A percentile compares a stretch with the other conserved stretches of the same genome.
Conservation (phyloP, 2,797 vertebrate genomes). For the Bufotes viridis region DNA sequence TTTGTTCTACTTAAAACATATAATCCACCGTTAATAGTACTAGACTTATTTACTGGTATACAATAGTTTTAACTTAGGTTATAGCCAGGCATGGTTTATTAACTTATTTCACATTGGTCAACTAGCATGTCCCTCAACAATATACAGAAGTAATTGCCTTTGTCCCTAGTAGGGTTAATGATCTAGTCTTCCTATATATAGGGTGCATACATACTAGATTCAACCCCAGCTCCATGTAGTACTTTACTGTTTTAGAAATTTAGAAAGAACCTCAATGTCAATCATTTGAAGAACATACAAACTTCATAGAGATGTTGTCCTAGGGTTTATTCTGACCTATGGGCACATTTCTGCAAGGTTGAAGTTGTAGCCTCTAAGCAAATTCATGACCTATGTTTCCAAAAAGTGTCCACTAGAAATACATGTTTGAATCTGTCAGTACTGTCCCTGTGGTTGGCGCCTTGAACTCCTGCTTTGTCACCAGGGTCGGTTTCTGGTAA, state of each 20-base stretch:
- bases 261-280: background rate
- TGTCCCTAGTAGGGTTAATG: background rate
- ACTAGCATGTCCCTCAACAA: background rate
- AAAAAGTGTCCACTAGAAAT: too few species aligned
- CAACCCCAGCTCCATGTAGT: background rate
- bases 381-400: too few species aligned
- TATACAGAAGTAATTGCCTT: background rate
- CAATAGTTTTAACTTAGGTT: background rate
- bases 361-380: too few species aligned
- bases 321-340: background rate
- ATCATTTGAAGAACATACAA: background rate
- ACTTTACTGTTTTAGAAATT: background rate
- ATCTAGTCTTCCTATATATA: background rate
- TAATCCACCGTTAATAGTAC: background rate
- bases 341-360: too few species aligned
- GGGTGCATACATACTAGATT: background rate
- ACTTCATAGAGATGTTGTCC: background rate
- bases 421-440: too few species aligned
- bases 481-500: too few species aligned
- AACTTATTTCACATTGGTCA: background rate
- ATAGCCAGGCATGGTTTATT: background rate
- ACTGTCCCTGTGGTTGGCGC: too few species aligned
- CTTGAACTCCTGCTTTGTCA: too few species aligned
- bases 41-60: background rate
- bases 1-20: background rate